Evolutionary conservation across 1,140 invertebrate species (phyloP), one percentile per base, ranked within the genome.

Genomic region (Heliconius congener): DNA sequence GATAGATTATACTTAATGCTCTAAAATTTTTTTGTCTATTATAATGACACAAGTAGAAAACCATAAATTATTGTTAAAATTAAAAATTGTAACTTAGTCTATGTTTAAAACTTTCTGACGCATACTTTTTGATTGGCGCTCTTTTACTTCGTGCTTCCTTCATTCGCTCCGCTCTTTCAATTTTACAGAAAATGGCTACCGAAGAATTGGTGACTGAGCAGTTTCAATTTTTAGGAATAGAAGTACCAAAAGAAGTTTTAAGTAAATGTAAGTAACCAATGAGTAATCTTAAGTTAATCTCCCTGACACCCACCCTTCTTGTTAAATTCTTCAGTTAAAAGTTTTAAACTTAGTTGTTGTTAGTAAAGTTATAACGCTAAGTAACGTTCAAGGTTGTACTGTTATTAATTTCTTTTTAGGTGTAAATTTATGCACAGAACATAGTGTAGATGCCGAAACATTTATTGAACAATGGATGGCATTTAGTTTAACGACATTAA

Each of bases 391-490:
- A 94, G 93, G 93, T 93, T 94, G 92, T 93, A 91, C 83, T 86
- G 86, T 86, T 91, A 88, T 83, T 88, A 85, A 87, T 88, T 85
- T 88, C 84, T 88, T 88, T 90, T 83, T 85, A 94, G 93, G 96
- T 93, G 88, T 95, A 84, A 95, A 95, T 87, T 91, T 96, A 82
- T 96, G 96, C 84, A 87, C 94, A 79, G 90, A 91, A 74, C 95
- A 96, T 82, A 91, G 95, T 86, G 88, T 96, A n/a, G 96, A 96
- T 78, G 95, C 96, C 73, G 96, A 96, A 87, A 95, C 96, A 86
- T 95, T 96, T 83, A 96, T 95, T 76, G 96, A 96, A 85, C 95
- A 95, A 93, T 97, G 96, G 96, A 95, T 96, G 93, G 96, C 96
- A 18, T 96, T 95, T 82, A 96, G 95, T 83, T 89, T 96, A 77